Base-by-base conservation (phyloP, 2,888 invertebrate genomes). In the Pecten maximus region DNA sequence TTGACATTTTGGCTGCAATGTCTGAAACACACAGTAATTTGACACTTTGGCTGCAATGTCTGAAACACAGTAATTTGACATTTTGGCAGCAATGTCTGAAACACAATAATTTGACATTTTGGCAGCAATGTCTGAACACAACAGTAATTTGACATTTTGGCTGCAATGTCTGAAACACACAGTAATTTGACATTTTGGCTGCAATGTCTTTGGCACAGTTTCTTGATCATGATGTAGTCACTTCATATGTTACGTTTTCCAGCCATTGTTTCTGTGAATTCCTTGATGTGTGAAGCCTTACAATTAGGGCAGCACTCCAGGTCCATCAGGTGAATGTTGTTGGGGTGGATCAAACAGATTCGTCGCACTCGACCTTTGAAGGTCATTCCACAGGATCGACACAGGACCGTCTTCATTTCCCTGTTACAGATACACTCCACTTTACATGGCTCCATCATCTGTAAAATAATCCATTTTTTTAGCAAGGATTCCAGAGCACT, bases 321-420 rank as follows among this genome's bases (percentile, higher is more conserved):
- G 90, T 95, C 95, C 95, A 95, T 95, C 48, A 95, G 92, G 86
- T 94, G 94, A n/a, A 95, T 94, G 54, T 93, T 92, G n/a, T 93
- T 94, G 0, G 94, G 94, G 89, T 95, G 95, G 3, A 92, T 39
- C 0, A 87, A 39, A 89, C 95, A 95, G 4, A 86, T 91, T 35
- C 91, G 91, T n/a, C 95, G 89, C 16, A 94, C 93, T 12, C 95
- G 92, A 1, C 95, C 95, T 40, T 92, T 90, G 88, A 95, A 94
- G 0, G 92, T 91, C 91, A 93, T 93, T 12, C 95, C 95, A 93
- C 95, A 95, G 12, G 94, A 91, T 28, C 93, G 93, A 89, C 95
- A 95, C 40, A 95, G 88, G 19, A 95, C 92, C 28, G 93, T 93
- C 88, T 93, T 93, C 12, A 94, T 40, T n/a, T 90, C 90, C 6